Percentiles rank a stretch among this genome's conserved stretches.
phyloP scores from a whole-genome alignment of 2,888 invertebrate genomes.

The Aphidoletes aphidimyza region DNA sequence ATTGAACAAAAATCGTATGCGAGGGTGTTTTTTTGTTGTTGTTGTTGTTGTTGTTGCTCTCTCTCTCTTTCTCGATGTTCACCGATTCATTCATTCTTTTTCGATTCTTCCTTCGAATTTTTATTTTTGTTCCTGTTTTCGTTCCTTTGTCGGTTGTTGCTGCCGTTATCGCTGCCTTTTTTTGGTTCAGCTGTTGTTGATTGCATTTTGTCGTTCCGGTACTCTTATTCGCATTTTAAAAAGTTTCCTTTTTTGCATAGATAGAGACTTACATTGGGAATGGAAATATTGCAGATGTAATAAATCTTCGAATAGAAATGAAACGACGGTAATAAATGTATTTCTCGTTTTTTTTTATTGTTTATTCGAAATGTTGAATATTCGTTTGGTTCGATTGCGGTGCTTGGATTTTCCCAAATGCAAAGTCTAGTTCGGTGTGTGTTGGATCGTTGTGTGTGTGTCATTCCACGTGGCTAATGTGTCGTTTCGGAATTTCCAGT shows the following conservation, averaged over 20 bases:
- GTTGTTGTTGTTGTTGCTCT: too few species aligned
- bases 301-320: slow-evolving; percentile 55
- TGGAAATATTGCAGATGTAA: slow-evolving; percentile 55
- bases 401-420: slow-evolving; percentile 17
- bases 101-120: slow-evolving; percentile 26
- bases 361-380: slow-evolving; percentile 32
- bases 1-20: slow-evolving; percentile 54
- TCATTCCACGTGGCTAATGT: background rate
- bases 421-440: too few species aligned
- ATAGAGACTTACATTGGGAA: background rate
- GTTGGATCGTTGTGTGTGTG: background rate
- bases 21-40: slow-evolving; percentile 45
- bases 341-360: slow-evolving; percentile 49
- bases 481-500: background rate
- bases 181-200: slow-evolving; percentile 43
- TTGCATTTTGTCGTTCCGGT: slow-evolving; percentile 52
- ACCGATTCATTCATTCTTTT: slow-evolving; percentile 26
- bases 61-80: background rate
- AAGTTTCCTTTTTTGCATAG: slow-evolving; percentile 52
- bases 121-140: background rate
- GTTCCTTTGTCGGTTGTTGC: background rate
- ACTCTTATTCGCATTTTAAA: slow-evolving; percentile 45
- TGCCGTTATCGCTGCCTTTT: background rate
- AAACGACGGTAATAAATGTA: slow-evolving; percentile 55
- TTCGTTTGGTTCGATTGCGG: slow-evolving; percentile 29